phyloP scores from a whole-genome alignment of 2,113 vertebrate species.

The Sinocyclocheilus rhinocerous region DNA sequence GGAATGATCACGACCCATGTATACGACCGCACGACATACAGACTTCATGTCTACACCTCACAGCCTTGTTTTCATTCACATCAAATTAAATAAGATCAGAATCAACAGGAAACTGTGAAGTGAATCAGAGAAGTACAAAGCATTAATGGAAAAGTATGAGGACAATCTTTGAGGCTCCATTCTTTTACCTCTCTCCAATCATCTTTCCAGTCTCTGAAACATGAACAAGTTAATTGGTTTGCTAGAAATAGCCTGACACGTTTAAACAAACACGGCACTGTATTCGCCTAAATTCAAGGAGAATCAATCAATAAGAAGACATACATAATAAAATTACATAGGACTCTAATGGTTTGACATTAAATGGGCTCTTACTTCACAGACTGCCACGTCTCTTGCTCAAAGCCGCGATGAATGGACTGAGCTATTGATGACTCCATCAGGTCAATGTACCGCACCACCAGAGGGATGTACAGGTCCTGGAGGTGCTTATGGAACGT shows the following conservation, averaged over 20 bases:
- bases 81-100: not conserved
- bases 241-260: not conserved
- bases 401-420: conserved; percentile 94
- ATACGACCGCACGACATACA: not conserved
- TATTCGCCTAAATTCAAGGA: not conserved
- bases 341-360: not conserved
- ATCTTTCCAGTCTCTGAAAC: conserved; percentile 5
- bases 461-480: conserved; percentile 91
- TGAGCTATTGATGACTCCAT: conserved; percentile 99
- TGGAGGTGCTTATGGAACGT: conserved; percentile 96
- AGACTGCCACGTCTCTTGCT: conserved; percentile 96
- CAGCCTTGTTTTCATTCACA: not conserved
- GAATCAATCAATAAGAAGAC: not conserved
- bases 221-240: not conserved
- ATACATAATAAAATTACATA: not conserved
- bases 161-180: not conserved
- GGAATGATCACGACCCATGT: not conserved
- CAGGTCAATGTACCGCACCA: conserved; percentile 95
- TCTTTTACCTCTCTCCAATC: not conserved
- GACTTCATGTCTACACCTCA: not conserved
- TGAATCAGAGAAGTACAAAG: not conserved
- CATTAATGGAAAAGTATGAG: not conserved
- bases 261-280: not conserved
- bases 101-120: not conserved
- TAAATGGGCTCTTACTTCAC: conserved; percentile 85